Conservation (phyloP, 2,113 vertebrate species). For the Nothobranchius furzeri region DNA sequence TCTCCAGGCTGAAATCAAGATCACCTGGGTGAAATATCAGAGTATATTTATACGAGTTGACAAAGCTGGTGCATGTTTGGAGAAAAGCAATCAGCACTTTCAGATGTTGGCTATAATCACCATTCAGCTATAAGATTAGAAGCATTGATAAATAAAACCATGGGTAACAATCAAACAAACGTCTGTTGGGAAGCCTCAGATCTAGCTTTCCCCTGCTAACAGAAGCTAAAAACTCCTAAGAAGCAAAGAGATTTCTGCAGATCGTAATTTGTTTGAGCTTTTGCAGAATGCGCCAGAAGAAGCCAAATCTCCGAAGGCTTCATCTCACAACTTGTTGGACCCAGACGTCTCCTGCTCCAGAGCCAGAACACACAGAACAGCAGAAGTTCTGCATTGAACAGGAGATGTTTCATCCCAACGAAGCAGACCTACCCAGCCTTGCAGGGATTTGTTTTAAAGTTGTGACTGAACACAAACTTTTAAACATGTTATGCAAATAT, state of each 20-base stretch:
- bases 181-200: neutral
- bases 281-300: neutral
- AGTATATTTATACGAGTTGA: neutral
- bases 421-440: no score
- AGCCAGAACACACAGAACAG: neutral
- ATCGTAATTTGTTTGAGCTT: neutral
- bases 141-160: neutral
- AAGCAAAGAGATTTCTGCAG: neutral
- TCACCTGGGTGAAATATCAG: neutral
- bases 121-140: neutral
- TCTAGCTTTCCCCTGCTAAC: neutral
- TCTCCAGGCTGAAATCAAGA: slow-evolving; percentile 1
- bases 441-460: no score
- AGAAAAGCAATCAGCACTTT: neutral
- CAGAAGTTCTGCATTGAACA: no score
- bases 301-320: neutral
- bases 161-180: neutral
- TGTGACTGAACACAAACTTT: no score
- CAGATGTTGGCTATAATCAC: neutral
- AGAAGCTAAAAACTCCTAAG: neutral
- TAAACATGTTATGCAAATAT: no score
- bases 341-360: neutral
- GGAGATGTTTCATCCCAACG: no score
- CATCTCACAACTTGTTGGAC: neutral
- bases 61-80: neutral